Base-by-base conservation (phyloP, 2,797 vertebrate species). In the Rhynchotus rufescens region DNA sequence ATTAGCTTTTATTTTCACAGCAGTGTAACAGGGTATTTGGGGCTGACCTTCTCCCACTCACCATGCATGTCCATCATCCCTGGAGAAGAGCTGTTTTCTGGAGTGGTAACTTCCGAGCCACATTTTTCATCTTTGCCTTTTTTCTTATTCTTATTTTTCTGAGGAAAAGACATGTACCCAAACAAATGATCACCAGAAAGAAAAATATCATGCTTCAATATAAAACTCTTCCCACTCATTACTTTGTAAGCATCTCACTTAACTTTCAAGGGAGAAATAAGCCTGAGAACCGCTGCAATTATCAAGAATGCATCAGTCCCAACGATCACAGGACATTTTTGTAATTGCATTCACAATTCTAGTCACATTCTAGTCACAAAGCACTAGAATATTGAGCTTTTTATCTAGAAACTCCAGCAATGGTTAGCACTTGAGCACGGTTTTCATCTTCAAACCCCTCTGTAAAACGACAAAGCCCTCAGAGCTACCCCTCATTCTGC, bases 21-120 rank as follows among this genome's bases (percentile, higher is more conserved):
- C 57, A 47, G 64, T 4, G 20, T 15, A 12, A 61, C 1, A 72
- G 49, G 77, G 87, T 45, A 71, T 62, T 0, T 36, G 54, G 32
- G 45, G 60, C 51, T 80, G 86, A 82, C 67, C 72, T 42, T 56
- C 68, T 91, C 83, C 84, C 88, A 97, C 98, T 95, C 96, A 99
- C 99, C 99, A 6, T 99, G 99, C 98, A 99, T 99, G 97, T 99
- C 99, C 99, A 99, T 99, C 99, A 99, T 99, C 83, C 99, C 99
- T 0, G 99, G 99, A 72, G 99, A 99, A 14, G 99, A 99, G 96
- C 99, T 99, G 97, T 99, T 99, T 97, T 99, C 99, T 5, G 99
- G 99, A 59, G 99, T 99, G 45, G 99, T 99, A 94, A 99, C 92
- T 97, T 99, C 99, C 0, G 99, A 99, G 80, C 99, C 99, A 66